These are phyloP conservation scores for Alosa sapidissima DNA, from an alignment of 2,797 vertebrate species.

Conservation along the genomic window DNA sequence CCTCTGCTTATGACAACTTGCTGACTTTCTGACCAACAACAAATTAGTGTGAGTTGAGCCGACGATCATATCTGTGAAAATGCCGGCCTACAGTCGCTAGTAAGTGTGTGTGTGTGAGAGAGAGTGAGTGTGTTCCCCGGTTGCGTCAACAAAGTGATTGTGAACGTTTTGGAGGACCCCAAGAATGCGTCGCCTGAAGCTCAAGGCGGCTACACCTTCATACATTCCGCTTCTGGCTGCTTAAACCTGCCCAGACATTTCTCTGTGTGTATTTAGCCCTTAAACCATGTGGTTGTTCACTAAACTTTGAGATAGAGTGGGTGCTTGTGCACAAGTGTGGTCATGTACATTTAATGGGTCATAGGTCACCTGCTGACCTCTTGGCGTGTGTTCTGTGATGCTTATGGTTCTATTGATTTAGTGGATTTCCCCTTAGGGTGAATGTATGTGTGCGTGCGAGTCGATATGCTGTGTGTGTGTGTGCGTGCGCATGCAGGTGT, in stretches of 20 bases:
- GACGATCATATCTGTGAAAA: neutral
- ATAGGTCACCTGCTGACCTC: conserved; percentile 7
- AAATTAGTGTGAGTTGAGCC: neutral
- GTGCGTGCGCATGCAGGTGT: neutral
- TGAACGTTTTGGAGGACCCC: neutral
- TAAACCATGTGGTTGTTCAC: conserved; percentile 48
- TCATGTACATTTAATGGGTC: neutral
- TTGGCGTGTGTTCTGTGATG: conserved; percentile 3
- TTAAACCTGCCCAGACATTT: conserved; percentile 20
- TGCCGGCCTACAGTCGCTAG: neutral
- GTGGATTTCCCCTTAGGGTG: neutral
- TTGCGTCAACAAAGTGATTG: neutral
- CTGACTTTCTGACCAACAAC: neutral
- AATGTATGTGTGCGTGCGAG: neutral
- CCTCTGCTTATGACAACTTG: conserved; percentile 22
- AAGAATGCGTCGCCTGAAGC: conserved; percentile 22
- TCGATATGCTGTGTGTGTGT: neutral
- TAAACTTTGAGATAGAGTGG: conserved; percentile 48
- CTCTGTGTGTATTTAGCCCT: conserved; percentile 57
- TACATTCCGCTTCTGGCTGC: conserved; percentile 8
- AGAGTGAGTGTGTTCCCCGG: neutral
- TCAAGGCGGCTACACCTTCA: conserved; percentile 1
- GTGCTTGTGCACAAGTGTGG: conserved; percentile 12
- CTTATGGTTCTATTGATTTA: neutral
- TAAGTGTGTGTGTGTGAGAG: neutral